Base-by-base conservation (phyloP, 2,113 vertebrate species). In the Carollia perspicillata region DNA sequence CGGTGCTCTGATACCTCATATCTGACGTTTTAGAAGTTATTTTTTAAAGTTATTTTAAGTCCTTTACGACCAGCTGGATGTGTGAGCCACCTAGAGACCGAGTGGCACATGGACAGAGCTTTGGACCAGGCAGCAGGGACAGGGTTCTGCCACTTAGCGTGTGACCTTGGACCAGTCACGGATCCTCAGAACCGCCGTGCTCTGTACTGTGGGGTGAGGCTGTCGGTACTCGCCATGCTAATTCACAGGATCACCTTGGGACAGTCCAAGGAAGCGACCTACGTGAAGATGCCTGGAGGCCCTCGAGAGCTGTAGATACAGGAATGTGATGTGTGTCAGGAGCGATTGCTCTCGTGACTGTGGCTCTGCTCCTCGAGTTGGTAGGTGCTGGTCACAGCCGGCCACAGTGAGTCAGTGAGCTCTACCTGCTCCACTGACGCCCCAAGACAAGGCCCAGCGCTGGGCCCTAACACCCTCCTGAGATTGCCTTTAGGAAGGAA, bases 401-500 rank as follows among this genome's bases (percentile, higher is more conserved):
- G n/a, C 30, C 51, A 2, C 28, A 10, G 12, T 30, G 13, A 30
- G 60, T 13, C 30, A 22, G 63, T 13, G 40, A 44, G 66, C 17
- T 77, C 28, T 35, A 7, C 33, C 60, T 72, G 63, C n/a, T 74
- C 84, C 37, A 47, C 53, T 68, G 7, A 23, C 22, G 12, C 79
- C 22, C 22, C 2, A 13, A 89, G 33, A 28, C 6, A 1, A 78
- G 66, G 13, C 40, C 78, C 47, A 37, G 0, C 35, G 0, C 18
- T 53, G 47, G 69, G 18, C n/a, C 51, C 72, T 28, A 23, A 42
- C n/a, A 3, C 53, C 5, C 1, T 51, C 13, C 51, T 40, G 53
- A 96, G 75, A 53, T 83, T 40, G 74, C 44, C 93, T 65, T 79
- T 28, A 23, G 20, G 84, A 51, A 49, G n/a, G 20, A 4, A 12